phyloP scores from a whole-genome alignment of 2,888 invertebrate genomes.

The Augiades crinisus region DNA sequence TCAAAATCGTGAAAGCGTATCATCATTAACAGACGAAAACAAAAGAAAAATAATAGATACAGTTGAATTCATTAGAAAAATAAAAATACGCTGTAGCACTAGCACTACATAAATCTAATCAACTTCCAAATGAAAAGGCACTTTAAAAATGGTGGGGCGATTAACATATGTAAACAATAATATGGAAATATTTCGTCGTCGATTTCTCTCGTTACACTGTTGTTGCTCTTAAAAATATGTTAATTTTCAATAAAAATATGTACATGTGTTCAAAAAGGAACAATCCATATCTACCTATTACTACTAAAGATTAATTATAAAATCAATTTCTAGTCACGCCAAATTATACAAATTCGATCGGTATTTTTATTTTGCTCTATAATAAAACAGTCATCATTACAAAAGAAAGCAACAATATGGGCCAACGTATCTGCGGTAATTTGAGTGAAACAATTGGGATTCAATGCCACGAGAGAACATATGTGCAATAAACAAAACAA shows the following conservation, averaged over 20 bases:
- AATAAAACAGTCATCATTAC: slow-evolving; percentile 14
- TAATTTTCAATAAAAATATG: slow-evolving; percentile 59
- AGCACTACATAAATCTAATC: slow-evolving; percentile 49
- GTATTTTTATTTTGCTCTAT: slow-evolving; percentile 2
- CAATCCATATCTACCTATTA: slow-evolving; percentile 49
- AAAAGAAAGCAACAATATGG: slow-evolving; percentile 16
- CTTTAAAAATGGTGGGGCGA: slow-evolving; percentile 70
- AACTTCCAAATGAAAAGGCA: slow-evolving; percentile 59
- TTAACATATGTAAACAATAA: slow-evolving; percentile 55
- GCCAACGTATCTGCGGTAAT: slow-evolving; percentile 31
- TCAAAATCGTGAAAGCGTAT: no score
- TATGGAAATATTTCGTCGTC: slow-evolving; percentile 53
- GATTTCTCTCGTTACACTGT: slow-evolving; percentile 76
- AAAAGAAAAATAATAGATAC: slow-evolving; percentile 56
- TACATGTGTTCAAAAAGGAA: slow-evolving; percentile 70
- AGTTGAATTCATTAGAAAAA: slow-evolving; percentile 39
- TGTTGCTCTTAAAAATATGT: slow-evolving; percentile 71
- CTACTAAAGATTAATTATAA: slow-evolving; percentile 36
- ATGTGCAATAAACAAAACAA: slow-evolving; percentile 71
- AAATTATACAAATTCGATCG: slow-evolving; percentile 23
- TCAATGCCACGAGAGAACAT: slow-evolving; percentile 78
- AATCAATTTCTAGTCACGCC: slow-evolving; percentile 28
- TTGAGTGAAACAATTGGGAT: slow-evolving; percentile 40
- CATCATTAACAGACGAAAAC: no score
- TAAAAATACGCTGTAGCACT: slow-evolving; percentile 52